Percentiles rank a stretch among this genome's conserved stretches.
These are phyloP conservation scores for Mus spicilegus DNA, from an alignment of 2,113 vertebrate genomes.

Conservation along the genomic window DNA sequence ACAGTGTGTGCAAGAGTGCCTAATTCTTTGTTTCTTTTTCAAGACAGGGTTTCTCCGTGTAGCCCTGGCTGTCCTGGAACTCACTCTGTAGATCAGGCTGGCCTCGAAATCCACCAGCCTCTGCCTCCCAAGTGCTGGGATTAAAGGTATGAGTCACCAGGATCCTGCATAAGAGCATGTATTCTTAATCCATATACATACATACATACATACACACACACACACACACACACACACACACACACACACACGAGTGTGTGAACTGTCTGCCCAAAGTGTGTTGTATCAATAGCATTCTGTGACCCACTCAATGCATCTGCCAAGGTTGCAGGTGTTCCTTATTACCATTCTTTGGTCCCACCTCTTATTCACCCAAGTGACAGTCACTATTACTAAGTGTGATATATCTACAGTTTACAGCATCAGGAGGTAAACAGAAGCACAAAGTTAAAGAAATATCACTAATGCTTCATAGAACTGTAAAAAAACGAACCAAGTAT, in stretches of 20 bases:
- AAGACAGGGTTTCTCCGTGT: not conserved
- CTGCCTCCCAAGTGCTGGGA: not conserved
- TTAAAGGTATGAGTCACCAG: not conserved
- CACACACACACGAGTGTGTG: not conserved
- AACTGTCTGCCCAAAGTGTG: not conserved
- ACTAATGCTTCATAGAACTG: slow-evolving; percentile 28
- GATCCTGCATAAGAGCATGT: not conserved
- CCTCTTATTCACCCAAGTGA: slow-evolving; percentile 15
- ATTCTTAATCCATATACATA: slow-evolving; percentile 15
- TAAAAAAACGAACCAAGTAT: slow-evolving; percentile 30
- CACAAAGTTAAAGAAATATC: slow-evolving; percentile 26
- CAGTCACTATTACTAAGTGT: slow-evolving; percentile 24
- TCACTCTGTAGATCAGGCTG: not conserved
- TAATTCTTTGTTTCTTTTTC: not conserved
- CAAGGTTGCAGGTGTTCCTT: not conserved
- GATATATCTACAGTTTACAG: not conserved
- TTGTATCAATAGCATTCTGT: not conserved
- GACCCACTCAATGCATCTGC: slow-evolving; percentile 36
- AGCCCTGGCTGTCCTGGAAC: not conserved
- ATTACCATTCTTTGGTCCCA: not conserved
- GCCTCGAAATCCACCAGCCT: not conserved
- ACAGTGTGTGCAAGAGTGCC: too few relatives aligned
- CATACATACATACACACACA: too few relatives aligned
- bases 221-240: too few relatives aligned
- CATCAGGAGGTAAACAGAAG: slow-evolving; percentile 50